Percentiles rank a stretch among this genome's conserved stretches.
phyloP scores from a whole-genome alignment of 2,797 vertebrate genomes.

The Diglossa cyanea region DNA sequence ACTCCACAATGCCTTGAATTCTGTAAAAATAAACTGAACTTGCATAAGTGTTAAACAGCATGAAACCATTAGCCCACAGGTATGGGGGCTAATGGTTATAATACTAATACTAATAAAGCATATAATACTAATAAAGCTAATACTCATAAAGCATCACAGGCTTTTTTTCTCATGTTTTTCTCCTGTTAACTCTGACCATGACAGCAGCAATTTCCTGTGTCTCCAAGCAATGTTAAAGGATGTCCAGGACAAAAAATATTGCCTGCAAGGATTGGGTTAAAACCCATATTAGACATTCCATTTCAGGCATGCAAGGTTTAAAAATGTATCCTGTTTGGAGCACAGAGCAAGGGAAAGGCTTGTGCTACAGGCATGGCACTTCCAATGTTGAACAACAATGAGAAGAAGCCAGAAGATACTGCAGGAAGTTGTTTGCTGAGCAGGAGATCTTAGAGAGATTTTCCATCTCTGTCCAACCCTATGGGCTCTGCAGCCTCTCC shows the following conservation, averaged over 20 bases:
- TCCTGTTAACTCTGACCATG: not conserved
- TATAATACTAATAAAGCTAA: too few species aligned
- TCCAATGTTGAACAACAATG: not conserved
- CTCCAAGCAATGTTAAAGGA: not conserved
- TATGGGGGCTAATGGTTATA: not conserved
- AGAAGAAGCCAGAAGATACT: not conserved
- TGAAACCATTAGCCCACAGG: not conserved
- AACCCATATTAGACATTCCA: not conserved
- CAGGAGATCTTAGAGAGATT: not conserved
- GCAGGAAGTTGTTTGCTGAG: not conserved
- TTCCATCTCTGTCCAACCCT: not conserved
- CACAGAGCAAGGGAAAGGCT: not conserved
- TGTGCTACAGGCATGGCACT: accelerated
- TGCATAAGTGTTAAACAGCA: not conserved
- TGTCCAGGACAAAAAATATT: not conserved
- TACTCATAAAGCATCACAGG: not conserved
- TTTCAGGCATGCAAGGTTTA: not conserved
- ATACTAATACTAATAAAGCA: too few species aligned
- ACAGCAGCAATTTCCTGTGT: not conserved
- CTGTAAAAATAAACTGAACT: not conserved
- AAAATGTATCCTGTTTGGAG: not conserved
- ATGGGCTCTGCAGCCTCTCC: accelerated
- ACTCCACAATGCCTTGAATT: not conserved
- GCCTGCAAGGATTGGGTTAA: not conserved
- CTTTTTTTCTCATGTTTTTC: not conserved